phyloP scores from a whole-genome alignment of 2,888 invertebrate genomes.

The Meloe dianella region DNA sequence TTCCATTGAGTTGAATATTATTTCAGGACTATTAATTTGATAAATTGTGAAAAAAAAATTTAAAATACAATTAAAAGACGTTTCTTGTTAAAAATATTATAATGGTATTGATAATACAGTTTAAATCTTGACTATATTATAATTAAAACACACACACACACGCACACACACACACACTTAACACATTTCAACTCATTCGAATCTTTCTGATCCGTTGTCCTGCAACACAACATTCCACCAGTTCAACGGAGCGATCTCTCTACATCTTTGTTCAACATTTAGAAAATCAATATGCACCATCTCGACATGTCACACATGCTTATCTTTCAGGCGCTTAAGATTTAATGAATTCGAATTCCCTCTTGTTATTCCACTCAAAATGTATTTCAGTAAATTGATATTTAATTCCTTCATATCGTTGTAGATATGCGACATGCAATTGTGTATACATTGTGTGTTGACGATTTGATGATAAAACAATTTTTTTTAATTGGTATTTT shows the following conservation, averaged over 20 bases:
- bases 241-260: slow-evolving; percentile 48
- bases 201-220: slow-evolving; percentile 44
- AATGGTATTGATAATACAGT: neutral
- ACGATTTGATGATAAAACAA: neutral
- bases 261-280: slow-evolving; percentile 41
- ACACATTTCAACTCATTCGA: slow-evolving; percentile 34
- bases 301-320: slow-evolving; percentile 48
- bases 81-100: slow-evolving; percentile 1
- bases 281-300: slow-evolving; percentile 37
- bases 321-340: slow-evolving; percentile 51
- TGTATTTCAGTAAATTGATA: slow-evolving; percentile 54
- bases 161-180: neutral
- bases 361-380: slow-evolving; percentile 50
- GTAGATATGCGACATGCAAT: slow-evolving; percentile 48
- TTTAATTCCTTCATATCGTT: slow-evolving; percentile 47
- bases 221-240: slow-evolving; percentile 53
- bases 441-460: slow-evolving; percentile 15
- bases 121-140: slow-evolving; percentile 24
- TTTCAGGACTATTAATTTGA: slow-evolving; percentile 7
- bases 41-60: neutral
- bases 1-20: neutral
- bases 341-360: slow-evolving; percentile 53
- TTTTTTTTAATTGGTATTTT: neutral
- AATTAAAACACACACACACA: slow-evolving; percentile 30
- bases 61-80: neutral